These are phyloP conservation scores for Thecocarcelia acutangulata DNA, from an alignment of 2,888 invertebrate species.

Conservation along the genomic window DNA sequence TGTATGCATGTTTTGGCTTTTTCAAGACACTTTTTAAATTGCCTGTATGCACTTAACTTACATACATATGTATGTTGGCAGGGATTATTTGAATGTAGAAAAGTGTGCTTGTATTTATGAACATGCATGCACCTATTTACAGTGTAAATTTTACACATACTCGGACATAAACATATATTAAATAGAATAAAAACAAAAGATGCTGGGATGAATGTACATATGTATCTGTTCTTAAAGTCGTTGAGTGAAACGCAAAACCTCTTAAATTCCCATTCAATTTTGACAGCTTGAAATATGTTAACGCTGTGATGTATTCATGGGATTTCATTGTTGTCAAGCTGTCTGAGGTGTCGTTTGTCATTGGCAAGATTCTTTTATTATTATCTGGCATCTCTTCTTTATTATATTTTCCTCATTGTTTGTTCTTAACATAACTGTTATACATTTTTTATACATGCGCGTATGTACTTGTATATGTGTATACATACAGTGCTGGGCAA, in stretches of 20 bases:
- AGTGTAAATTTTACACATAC: too few relatives aligned
- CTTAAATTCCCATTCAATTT: conserved; percentile 65
- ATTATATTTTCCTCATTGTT: conserved; percentile 13
- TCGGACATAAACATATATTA: not conserved
- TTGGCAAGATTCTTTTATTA: conserved; percentile 55
- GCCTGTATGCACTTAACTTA: too few relatives aligned
- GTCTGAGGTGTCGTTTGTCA: conserved; percentile 68
- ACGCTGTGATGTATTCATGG: conserved; percentile 66
- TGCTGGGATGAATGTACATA: conserved; percentile 13
- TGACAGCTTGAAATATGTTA: conserved; percentile 65
- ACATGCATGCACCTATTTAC: too few relatives aligned
- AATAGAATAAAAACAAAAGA: conserved; percentile 28
- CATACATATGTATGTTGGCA: too few relatives aligned
- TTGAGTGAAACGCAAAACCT: conserved; percentile 63
- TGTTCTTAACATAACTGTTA: conserved; percentile 31
- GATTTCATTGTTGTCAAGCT: conserved; percentile 67
- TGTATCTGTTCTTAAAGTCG: conserved; percentile 49
- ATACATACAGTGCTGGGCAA: too few relatives aligned
- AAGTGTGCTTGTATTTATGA: conserved; percentile 22
- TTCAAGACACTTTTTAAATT: conserved; percentile 25
- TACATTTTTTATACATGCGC: not conserved
- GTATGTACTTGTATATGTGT: too few relatives aligned
- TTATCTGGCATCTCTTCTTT: conserved; percentile 10
- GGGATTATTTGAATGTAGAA: conserved; percentile 17
- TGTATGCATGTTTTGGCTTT: not conserved